Evolutionary conservation across 2,888 invertebrate genomes (phyloP).

Genomic region (Watsonalla cultraria): DNA sequence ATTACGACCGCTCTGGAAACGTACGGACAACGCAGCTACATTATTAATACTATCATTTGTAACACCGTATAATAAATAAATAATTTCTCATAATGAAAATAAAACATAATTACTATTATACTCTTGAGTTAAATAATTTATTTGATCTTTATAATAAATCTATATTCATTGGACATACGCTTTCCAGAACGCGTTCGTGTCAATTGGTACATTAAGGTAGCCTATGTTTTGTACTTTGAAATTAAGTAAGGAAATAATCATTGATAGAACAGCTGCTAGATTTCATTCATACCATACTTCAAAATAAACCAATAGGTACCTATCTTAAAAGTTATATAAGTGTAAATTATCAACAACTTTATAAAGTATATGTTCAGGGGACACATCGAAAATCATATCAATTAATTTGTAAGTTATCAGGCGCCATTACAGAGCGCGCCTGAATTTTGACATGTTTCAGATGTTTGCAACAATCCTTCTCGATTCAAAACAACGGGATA

Average conservation of each 20-base stretch:
- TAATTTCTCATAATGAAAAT: slow-evolving; percentile 61
- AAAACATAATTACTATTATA: slow-evolving; percentile 46
- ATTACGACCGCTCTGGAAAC: slow-evolving; percentile 35
- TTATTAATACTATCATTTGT: slow-evolving; percentile 52
- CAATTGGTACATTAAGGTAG: slow-evolving; percentile 51
- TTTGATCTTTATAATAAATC: slow-evolving; percentile 57
- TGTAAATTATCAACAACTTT: slow-evolving; percentile 58
- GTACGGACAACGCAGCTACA: slow-evolving; percentile 46
- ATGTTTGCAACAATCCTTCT: slow-evolving; percentile 28
- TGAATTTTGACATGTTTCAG: slow-evolving; percentile 20
- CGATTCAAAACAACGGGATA: slow-evolving; percentile 35
- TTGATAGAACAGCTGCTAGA: slow-evolving; percentile 58
- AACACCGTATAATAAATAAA: slow-evolving; percentile 58
- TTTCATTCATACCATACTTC: slow-evolving; percentile 48
- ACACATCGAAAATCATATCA: slow-evolving; percentile 33
- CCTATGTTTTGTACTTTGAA: slow-evolving; percentile 74
- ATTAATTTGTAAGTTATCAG: slow-evolving; percentile 42
- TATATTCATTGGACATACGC: slow-evolving; percentile 49
- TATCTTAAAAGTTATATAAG: slow-evolving; percentile 54
- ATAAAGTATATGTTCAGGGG: slow-evolving; percentile 46
- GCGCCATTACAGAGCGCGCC: slow-evolving; percentile 24
- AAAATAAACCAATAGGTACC: slow-evolving; percentile 54
- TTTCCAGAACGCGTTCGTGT: slow-evolving; percentile 51
- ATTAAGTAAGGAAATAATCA: slow-evolving; percentile 53
- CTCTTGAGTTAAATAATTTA: slow-evolving; percentile 61